A percentile compares a stretch with the other conserved stretches of the same genome.
phyloP scores from a whole-genome alignment of 2,797 vertebrate species.

The Oreochromis mossambicus region DNA sequence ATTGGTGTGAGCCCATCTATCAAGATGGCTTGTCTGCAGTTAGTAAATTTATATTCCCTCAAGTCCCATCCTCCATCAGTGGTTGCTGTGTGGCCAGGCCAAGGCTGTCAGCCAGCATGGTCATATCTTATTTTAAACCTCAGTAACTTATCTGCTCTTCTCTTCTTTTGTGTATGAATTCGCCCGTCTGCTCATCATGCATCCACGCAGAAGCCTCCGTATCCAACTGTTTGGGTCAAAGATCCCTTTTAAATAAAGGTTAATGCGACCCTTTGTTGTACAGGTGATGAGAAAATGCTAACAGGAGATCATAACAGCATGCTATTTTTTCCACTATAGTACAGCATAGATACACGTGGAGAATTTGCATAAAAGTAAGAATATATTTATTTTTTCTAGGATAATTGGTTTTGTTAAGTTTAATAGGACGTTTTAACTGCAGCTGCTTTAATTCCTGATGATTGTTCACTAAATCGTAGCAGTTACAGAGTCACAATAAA shows the following conservation, averaged over 20 bases:
- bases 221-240: neutral
- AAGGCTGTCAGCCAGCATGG: constrained; percentile 49
- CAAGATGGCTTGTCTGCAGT: constrained; percentile 60
- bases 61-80: constrained; percentile 64
- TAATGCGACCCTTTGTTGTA: neutral
- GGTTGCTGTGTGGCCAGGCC: constrained; percentile 35
- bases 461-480: neutral
- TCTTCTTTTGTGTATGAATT: neutral
- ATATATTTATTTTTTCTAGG: neutral
- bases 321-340: neutral
- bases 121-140: constrained; percentile 63
- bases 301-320: neutral
- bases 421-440: neutral
- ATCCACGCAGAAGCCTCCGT: neutral
- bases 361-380: neutral
- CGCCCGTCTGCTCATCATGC: neutral
- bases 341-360: neutral
- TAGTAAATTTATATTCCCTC: constrained; percentile 72
- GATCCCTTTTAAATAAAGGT: neutral
- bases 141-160: neutral
- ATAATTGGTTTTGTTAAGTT: neutral
- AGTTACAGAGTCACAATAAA: neutral
- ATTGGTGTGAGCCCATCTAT: constrained; percentile 71
- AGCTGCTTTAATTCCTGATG: neutral
- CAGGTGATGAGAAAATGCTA: neutral